Percentiles rank a stretch among this genome's conserved stretches.
Conservation (phyloP, 2,888 invertebrate genomes). For the Portevinia maculata region DNA sequence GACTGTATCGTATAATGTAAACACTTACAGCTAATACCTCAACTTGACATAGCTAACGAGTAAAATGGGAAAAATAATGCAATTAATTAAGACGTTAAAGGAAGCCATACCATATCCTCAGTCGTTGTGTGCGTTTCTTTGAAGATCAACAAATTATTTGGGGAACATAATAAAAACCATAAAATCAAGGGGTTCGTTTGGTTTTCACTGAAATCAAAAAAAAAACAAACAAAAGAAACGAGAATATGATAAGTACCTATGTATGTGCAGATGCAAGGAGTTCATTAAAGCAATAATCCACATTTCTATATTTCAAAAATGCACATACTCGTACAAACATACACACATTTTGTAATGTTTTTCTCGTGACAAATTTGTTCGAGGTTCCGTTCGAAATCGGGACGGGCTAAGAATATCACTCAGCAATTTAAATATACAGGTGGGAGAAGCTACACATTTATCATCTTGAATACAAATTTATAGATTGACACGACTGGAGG, state of each 20-base stretch:
- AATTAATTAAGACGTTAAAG: slow-evolving; percentile 73
- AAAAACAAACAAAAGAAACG: slow-evolving; percentile 8
- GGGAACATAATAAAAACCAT: slow-evolving; percentile 26
- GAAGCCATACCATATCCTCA: neutral
- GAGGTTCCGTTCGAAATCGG: too few relatives aligned
- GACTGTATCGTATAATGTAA: slow-evolving; percentile 71
- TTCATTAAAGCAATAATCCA: slow-evolving; percentile 57
- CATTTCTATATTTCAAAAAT: too few relatives aligned
- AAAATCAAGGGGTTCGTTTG: slow-evolving; percentile 35
- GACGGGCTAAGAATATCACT: too few relatives aligned
- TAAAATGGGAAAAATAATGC: slow-evolving; percentile 71
- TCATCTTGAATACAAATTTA: too few relatives aligned
- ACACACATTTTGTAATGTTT: slow-evolving; percentile 46
- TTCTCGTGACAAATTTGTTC: slow-evolving; percentile 11
- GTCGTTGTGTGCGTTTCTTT: slow-evolving; percentile 22
- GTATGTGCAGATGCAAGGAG: slow-evolving; percentile 47
- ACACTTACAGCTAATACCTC: slow-evolving; percentile 66
- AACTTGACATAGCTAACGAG: slow-evolving; percentile 61
- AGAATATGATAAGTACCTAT: slow-evolving; percentile 36
- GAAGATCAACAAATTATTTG: slow-evolving; percentile 56
- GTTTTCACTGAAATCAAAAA: neutral
- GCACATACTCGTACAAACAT: too few relatives aligned
- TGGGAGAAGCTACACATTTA: too few relatives aligned
- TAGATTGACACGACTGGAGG: too few relatives aligned
- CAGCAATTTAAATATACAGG: slow-evolving; percentile 42